These are phyloP conservation scores for Pharmacophagus antenor DNA, from an alignment of 2,888 invertebrate species.

Conservation along the genomic window DNA sequence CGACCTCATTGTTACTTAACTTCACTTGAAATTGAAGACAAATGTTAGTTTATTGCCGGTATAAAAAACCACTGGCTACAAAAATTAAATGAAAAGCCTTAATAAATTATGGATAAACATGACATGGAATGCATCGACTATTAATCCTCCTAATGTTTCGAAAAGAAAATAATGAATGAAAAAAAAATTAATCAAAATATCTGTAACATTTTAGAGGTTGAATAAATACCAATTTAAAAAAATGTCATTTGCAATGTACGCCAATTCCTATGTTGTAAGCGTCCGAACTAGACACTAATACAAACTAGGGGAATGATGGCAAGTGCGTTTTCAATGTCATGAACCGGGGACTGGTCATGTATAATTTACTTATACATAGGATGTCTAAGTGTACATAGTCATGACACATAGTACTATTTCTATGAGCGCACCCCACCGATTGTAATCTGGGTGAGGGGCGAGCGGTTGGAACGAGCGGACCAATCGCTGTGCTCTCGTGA, in stretches of 20 bases:
- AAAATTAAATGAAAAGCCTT: too few relatives aligned
- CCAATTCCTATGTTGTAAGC: background rate
- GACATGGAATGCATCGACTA: too few relatives aligned
- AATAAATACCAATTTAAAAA: background rate
- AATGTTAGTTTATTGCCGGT: too few relatives aligned
- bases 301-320: constrained; percentile 30
- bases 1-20: too few relatives aligned
- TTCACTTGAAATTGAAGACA: too few relatives aligned
- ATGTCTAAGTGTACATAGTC: constrained; percentile 64
- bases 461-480: constrained; percentile 70
- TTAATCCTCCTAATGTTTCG: too few relatives aligned
- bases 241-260: background rate
- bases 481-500: constrained; percentile 78
- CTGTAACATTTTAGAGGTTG: background rate
- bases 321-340: constrained; percentile 68
- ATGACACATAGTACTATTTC: constrained; percentile 75
- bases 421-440: constrained; percentile 80
- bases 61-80: too few relatives aligned
- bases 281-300: background rate
- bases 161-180: too few relatives aligned
- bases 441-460: constrained; percentile 79
- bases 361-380: constrained; percentile 55
- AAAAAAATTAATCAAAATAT: too few relatives aligned
- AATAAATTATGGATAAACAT: too few relatives aligned
- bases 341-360: constrained; percentile 61